A percentile compares a stretch with the other conserved stretches of the same genome.
These are phyloP conservation scores for Balaenoptera acutorostrata DNA, from an alignment of 2,113 vertebrate species.

Conservation along the genomic window DNA sequence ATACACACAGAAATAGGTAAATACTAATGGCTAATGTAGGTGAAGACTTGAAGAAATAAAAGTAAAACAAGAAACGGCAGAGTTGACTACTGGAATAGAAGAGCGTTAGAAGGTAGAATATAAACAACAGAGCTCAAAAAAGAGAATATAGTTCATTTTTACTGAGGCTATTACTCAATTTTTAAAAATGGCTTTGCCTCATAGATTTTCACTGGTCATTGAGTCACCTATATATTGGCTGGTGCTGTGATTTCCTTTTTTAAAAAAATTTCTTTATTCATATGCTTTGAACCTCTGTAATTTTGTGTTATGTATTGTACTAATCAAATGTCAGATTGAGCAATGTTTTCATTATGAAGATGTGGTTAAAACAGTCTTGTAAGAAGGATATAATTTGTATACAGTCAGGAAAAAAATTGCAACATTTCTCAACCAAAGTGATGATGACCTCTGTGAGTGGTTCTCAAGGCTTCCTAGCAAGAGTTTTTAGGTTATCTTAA, in stretches of 20 bases:
- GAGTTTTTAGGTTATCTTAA: background rate
- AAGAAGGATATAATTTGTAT: background rate
- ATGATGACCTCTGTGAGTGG: background rate
- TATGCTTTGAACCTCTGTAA: background rate
- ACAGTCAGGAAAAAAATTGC: background rate
- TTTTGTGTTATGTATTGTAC: background rate
- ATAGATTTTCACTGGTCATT: conserved; percentile 20
- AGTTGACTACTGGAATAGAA: background rate
- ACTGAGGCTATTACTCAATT: conserved; percentile 3
- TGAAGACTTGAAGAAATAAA: background rate
- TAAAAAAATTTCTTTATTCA: background rate
- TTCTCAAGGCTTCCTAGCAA: background rate
- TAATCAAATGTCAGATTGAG: background rate
- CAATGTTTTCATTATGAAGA: conserved; percentile 1
- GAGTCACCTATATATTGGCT: background rate
- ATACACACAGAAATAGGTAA: background rate
- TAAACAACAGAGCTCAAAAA: background rate
- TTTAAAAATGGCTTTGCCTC: background rate
- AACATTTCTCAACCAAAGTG: background rate
- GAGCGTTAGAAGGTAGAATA: background rate
- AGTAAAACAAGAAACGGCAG: background rate
- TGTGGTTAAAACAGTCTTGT: background rate
- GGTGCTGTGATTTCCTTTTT: background rate
- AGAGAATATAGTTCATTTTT: conserved; percentile 6
- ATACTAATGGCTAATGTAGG: background rate